Percentiles rank a stretch among this genome's conserved stretches.
These are phyloP conservation scores for Amblyopsis hoosieri DNA, from an alignment of 2,797 vertebrate species.

Conservation along the genomic window DNA sequence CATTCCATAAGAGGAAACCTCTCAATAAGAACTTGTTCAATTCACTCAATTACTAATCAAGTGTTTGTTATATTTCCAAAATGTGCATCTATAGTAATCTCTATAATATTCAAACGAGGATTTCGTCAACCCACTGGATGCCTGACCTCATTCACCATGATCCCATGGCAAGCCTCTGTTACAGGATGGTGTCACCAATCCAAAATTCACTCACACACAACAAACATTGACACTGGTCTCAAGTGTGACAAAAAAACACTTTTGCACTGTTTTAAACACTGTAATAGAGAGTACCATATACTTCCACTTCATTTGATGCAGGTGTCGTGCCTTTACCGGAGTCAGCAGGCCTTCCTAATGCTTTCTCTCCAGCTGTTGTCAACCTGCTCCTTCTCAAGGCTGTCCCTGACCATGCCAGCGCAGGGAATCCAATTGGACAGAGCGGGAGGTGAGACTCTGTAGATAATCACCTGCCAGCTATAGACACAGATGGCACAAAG, in stretches of 20 bases:
- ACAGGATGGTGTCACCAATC: constrained; percentile 66
- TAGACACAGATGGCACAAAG: constrained; percentile 66
- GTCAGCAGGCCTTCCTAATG: constrained; percentile 38
- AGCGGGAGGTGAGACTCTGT: constrained; percentile 66
- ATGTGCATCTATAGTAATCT: background rate
- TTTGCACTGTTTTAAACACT: constrained; percentile 61
- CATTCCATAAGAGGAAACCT: background rate
- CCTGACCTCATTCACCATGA: constrained; percentile 59
- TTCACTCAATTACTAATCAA: too few relatives aligned
- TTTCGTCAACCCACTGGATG: constrained; percentile 47
- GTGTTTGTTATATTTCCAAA: too few relatives aligned
- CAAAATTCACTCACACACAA: constrained; percentile 70
- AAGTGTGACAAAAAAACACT: constrained; percentile 71
- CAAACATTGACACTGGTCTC: constrained; percentile 74
- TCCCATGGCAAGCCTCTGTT: constrained; percentile 57
- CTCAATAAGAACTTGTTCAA: background rate
- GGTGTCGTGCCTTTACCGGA: constrained; percentile 33
- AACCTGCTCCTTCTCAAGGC: constrained; percentile 44
- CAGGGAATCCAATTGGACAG: constrained; percentile 58
- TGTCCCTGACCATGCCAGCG: constrained; percentile 44
- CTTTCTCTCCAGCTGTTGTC: constrained; percentile 62
- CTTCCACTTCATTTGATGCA: constrained; percentile 20
- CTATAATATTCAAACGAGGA: constrained; percentile 59
- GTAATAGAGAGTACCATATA: constrained; percentile 54
- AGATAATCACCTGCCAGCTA: constrained; percentile 70